Evolutionary conservation across 2,888 invertebrate species (phyloP).

Genomic region (Ichneumoninae sp.): DNA sequence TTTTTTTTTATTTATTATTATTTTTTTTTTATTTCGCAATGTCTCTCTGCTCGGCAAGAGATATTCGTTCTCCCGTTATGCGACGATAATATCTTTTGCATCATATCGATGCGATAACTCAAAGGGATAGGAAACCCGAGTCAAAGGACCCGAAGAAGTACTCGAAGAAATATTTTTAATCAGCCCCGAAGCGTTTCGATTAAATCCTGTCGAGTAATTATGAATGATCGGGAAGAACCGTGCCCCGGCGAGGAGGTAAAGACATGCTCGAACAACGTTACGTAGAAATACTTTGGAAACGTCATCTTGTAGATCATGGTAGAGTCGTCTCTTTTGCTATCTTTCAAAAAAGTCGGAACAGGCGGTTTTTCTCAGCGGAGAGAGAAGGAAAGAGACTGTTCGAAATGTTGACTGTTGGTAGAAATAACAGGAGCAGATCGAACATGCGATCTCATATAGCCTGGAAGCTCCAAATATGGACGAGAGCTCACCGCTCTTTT

Average conservation of each 20-base stretch:
- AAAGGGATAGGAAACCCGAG: slow-evolving; percentile 28
- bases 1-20: slow-evolving; percentile 60
- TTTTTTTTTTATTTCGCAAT: slow-evolving; percentile 70
- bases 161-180: slow-evolving; percentile 80
- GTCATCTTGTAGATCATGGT: neutral
- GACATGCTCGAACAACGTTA: slow-evolving; percentile 54
- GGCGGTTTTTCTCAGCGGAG: neutral
- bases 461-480: slow-evolving; percentile 58
- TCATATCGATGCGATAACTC: slow-evolving; percentile 42
- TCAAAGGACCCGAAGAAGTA: slow-evolving; percentile 67
- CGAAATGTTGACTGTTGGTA: slow-evolving; percentile 30
- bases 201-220: slow-evolving; percentile 83
- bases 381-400: slow-evolving; percentile 6
- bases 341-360: slow-evolving; percentile 48
- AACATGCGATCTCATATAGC: slow-evolving; percentile 14
- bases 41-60: slow-evolving; percentile 63
- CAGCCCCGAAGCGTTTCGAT: slow-evolving; percentile 77
- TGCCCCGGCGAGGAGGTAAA: slow-evolving; percentile 1
- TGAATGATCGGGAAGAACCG: slow-evolving; percentile 54
- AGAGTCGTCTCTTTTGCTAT: slow-evolving; percentile 9
- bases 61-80: slow-evolving; percentile 70
- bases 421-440: slow-evolving; percentile 59
- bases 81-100: slow-evolving; percentile 71
- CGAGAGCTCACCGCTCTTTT: slow-evolving; percentile 26
- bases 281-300: slow-evolving; percentile 48